phyloP scores from a whole-genome alignment of 37 sponge, comb jelly and placozoan genomes.

The Hexactinellida sp. region DNA sequence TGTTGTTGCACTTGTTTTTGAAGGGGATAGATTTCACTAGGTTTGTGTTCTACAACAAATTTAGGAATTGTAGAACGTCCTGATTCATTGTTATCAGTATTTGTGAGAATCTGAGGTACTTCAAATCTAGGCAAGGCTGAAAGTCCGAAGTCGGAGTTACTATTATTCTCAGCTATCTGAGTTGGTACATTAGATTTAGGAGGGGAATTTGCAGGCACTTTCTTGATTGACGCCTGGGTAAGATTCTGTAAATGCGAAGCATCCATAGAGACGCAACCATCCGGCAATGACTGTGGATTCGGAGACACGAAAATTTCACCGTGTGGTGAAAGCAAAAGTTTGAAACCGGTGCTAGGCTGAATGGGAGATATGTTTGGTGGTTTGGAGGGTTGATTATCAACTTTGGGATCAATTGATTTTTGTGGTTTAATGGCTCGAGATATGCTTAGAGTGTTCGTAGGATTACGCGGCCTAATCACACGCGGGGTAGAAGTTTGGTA shows the following conservation, averaged over 20 bases:
- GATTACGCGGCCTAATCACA: not conserved
- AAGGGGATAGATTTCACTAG: not conserved
- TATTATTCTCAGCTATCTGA: not conserved
- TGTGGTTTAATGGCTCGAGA: not conserved
- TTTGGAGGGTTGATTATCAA: not conserved
- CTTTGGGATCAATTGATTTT: not conserved
- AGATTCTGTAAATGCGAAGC: not conserved
- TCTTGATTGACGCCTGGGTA: no score
- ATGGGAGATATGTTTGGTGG: not conserved
- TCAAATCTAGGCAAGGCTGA: not conserved
- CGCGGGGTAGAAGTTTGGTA: not conserved
- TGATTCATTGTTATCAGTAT: no score
- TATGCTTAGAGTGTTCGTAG: not conserved
- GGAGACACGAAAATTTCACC: not conserved
- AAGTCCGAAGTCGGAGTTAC: not conserved
- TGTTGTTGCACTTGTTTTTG: not conserved
- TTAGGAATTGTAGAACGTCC: not conserved
- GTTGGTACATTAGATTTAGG: not conserved
- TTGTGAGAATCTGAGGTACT: not conserved
- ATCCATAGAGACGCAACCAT: not conserved
- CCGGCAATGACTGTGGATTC: not conserved
- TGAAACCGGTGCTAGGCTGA: not conserved
- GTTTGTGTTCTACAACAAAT: not conserved
- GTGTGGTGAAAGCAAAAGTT: not conserved
- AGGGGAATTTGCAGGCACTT: no score